Conservation (phyloP, 2,113 vertebrate species). For the Corythaeola cristata region DNA sequence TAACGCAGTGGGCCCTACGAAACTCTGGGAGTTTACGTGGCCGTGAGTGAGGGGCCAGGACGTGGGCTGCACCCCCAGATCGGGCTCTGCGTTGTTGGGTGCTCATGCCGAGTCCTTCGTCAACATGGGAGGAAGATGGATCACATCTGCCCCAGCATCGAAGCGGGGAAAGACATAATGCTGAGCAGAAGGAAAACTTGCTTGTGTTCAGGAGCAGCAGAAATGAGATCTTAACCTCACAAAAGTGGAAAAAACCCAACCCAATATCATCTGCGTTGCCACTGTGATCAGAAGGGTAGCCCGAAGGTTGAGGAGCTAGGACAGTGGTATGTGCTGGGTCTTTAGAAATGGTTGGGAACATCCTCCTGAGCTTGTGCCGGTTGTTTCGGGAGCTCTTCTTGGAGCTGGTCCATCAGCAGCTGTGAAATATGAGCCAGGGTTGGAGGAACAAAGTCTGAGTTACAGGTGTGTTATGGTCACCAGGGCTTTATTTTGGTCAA, state of each 20-base stretch:
- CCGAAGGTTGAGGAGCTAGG: not conserved
- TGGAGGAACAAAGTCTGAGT: not conserved
- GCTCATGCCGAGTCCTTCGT: not conserved
- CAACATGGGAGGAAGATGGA: no score
- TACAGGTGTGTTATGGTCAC: not conserved
- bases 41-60: not conserved
- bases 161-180: not conserved
- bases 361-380: not conserved
- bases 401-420: not conserved
- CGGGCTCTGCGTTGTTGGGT: no score
- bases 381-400: fast-evolving
- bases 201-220: not conserved
- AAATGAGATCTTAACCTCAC: not conserved
- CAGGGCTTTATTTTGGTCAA: not conserved
- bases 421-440: fast-evolving
- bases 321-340: fast-evolving
- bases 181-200: not conserved
- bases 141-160: not conserved
- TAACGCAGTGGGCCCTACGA: not conserved
- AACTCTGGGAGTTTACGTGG: not conserved
- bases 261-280: no score
- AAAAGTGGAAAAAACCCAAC: not conserved
- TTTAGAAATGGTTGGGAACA: not conserved
- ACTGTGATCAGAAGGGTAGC: not conserved
- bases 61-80: not conserved